Evolutionary conservation across 1,140 invertebrate species (phyloP), one percentile per base, ranked within the genome.

Genomic region (Drosophila fuyamai): DNA sequence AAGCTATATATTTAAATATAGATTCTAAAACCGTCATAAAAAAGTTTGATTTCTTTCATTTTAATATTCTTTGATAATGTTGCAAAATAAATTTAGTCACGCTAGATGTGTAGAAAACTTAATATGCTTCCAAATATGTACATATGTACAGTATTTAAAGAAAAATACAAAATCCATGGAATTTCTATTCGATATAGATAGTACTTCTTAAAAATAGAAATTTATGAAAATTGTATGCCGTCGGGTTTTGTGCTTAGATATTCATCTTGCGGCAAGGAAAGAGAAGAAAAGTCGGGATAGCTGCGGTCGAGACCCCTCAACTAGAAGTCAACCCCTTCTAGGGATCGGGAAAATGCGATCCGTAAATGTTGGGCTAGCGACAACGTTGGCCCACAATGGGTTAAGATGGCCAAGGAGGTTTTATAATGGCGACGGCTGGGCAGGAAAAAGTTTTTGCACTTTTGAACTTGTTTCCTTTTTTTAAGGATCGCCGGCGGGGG

Each of bases 401-500:
- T 66, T 66, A 66, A 66, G 58, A 62, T 41, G 53, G 60, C 40
- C 40, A 59, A 41, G 13, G 41, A 13, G 44, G 63, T 40, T 58
- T 70, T 75, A 32, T 51, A 70, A 77, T 68, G 73, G 72, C 61
- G 74, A 48, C 59, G 72, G 23, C 38, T 48, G 46, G 58, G 51
- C 36, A 63, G 55, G 44, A 63, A 67, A 86, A 58, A 40, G 38
- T 70, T 80, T 80, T 78, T 80, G 63, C 80, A 89, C 83, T 88
- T 88, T 89, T 88, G 72, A 89, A 83, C 83, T 88, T 86, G 78
- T 72, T 81, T 80, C 65, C 72, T 59, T 43, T 29, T 23, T 73
- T 73, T 29, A 18, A 29, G 66, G 51, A 36, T 35, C 51, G 23
- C 18, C 14, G 14, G 10, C 13, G 9, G n/a, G 13, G 48, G 10